A percentile compares a stretch with the other conserved stretches of the same genome.
Conservation (phyloP, 64 coral and sea anemone genomes). For the Trachythela sp. region DNA sequence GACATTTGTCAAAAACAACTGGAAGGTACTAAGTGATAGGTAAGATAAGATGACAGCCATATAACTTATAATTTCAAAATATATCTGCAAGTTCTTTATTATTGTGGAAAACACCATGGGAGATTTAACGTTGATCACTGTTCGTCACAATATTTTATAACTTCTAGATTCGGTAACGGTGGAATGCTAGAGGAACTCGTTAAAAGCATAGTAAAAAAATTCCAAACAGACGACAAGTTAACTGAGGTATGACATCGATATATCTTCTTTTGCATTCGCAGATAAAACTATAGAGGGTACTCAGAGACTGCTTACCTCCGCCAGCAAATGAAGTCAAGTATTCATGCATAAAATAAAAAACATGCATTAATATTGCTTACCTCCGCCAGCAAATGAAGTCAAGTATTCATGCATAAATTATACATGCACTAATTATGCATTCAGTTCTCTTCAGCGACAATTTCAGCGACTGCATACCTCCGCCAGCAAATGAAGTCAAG, state of each 20-base stretch:
- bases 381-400: too few species aligned
- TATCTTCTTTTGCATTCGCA: too few species aligned
- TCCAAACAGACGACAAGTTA: background rate
- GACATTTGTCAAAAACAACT: slow-evolving; percentile 52
- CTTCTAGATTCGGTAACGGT: background rate
- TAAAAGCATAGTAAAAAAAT: background rate
- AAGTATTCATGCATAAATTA: too few species aligned
- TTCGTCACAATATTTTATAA: background rate
- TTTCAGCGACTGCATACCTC: too few species aligned
- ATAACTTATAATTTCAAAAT: background rate
- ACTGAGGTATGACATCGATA: background rate
- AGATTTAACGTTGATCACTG: background rate
- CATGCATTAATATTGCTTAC: too few species aligned
- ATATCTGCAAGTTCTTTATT: background rate
- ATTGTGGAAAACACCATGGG: background rate
- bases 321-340: background rate
- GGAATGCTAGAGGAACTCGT: background rate
- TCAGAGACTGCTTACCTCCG: too few species aligned
- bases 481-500: too few species aligned
- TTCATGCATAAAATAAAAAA: too few species aligned
- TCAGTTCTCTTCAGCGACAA: too few species aligned
- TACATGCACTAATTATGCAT: too few species aligned
- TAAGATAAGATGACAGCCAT: background rate
- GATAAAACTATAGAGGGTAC: too few species aligned
- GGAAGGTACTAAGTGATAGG: slow-evolving; percentile 45